Percentiles rank a stretch among this genome's conserved stretches.
These are phyloP conservation scores for Carassius carassius DNA, from an alignment of 2,113 vertebrate species.

Conservation along the genomic window DNA sequence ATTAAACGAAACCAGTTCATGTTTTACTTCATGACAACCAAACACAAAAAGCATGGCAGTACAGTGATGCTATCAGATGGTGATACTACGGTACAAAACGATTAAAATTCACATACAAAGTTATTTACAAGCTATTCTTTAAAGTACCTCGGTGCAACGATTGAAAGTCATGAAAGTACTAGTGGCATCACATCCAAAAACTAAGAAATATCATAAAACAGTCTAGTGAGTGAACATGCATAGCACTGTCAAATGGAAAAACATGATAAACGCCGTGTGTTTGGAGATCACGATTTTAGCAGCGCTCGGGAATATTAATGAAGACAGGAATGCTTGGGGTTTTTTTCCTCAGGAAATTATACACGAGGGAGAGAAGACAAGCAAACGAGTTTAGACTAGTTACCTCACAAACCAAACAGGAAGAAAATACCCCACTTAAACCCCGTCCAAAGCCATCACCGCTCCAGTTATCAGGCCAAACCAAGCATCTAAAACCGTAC, in stretches of 20 bases:
- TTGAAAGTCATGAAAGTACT: neutral
- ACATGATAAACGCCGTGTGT: neutral
- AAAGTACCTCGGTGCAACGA: neutral
- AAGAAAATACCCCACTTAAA: neutral
- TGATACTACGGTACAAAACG: neutral
- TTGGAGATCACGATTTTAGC: conserved; percentile 31
- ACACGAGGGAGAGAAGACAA: conserved; percentile 65
- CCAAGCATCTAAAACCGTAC: conserved; percentile 1
- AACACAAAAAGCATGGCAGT: neutral
- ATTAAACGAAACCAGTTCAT: neutral
- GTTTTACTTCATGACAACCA: neutral
- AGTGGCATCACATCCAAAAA: neutral
- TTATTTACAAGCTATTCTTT: neutral
- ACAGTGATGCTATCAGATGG: neutral
- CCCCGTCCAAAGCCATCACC: neutral
- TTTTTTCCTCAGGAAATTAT: conserved; percentile 58
- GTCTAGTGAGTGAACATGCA: neutral
- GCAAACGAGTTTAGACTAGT: conserved; percentile 62
- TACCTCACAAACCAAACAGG: conserved; percentile 62
- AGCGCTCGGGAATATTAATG: conserved; percentile 53
- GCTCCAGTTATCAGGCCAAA: neutral
- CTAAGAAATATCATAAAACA: neutral
- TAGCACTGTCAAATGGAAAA: neutral
- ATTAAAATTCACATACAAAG: neutral
- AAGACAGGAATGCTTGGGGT: conserved; percentile 37